phyloP scores from a whole-genome alignment of 1,140 invertebrate species.

The Rhopalosiphum maidis region DNA sequence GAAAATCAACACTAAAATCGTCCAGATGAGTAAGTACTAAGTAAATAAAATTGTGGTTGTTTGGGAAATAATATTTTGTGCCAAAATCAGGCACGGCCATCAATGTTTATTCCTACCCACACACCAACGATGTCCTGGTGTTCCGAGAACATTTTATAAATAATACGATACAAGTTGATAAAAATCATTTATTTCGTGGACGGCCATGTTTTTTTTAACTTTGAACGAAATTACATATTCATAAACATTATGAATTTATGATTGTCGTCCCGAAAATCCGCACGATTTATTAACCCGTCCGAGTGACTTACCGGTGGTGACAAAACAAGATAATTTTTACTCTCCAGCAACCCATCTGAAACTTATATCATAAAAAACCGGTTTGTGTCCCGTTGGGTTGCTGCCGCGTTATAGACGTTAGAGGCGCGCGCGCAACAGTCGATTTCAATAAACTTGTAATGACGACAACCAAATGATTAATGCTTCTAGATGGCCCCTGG shows the following conservation, averaged over 20 bases:
- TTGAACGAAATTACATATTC: slow-evolving; percentile 27
- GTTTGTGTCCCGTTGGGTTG: slow-evolving; percentile 37
- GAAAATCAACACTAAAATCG: background rate
- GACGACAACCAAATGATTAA: slow-evolving; percentile 57
- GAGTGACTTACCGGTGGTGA: slow-evolving; percentile 44
- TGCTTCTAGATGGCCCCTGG: slow-evolving; percentile 34
- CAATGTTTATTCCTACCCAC: background rate
- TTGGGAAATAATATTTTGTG: slow-evolving; percentile 9
- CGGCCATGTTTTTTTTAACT: background rate
- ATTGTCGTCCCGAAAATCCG: slow-evolving; percentile 41
- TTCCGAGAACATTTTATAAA: slow-evolving; percentile 22
- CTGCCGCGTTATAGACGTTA: background rate
- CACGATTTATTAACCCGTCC: slow-evolving; percentile 44
- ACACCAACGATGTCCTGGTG: background rate
- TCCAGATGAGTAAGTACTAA: background rate
- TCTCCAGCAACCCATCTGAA: background rate
- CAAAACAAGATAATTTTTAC: slow-evolving; percentile 46
- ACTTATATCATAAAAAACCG: slow-evolving; percentile 49
- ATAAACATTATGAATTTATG: slow-evolving; percentile 47
- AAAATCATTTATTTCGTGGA: slow-evolving; percentile 38
- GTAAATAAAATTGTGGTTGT: background rate
- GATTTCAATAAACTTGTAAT: slow-evolving; percentile 58
- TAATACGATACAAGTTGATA: slow-evolving; percentile 24
- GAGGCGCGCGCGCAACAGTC: slow-evolving; percentile 12
- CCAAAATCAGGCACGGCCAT: slow-evolving; percentile 16